Conservation (phyloP, 2,797 vertebrate genomes). For the Myotis planiceps region DNA sequence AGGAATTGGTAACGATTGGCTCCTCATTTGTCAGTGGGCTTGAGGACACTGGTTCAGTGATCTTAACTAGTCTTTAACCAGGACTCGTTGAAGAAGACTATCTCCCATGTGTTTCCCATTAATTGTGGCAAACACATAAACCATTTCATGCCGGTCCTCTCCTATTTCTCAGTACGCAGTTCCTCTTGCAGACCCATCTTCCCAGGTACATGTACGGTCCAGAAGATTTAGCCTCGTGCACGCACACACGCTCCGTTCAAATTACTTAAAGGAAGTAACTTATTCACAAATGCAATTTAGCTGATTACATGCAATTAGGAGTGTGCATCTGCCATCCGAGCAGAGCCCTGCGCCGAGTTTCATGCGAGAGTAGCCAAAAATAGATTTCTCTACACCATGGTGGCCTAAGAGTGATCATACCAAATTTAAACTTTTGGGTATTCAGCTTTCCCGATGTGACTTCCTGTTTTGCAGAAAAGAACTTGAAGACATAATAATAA, state of each 20-base stretch:
- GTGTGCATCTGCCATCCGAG: conserved; percentile 18
- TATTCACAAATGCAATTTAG: conserved; percentile 34
- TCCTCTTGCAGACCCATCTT: not conserved
- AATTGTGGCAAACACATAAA: not conserved
- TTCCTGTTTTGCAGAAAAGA: conserved; percentile 77
- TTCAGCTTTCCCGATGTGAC: conserved; percentile 47
- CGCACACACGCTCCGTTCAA: not conserved
- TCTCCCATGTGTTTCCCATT: not conserved
- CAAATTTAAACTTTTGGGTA: conserved; percentile 61
- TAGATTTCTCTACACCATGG: conserved; percentile 49
- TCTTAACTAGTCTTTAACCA: not conserved
- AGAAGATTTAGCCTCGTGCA: not conserved
- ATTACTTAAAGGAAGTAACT: conserved; percentile 68
- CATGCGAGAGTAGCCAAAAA: conserved; percentile 43
- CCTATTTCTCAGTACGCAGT: not conserved
- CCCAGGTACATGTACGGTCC: not conserved
- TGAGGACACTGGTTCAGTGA: not conserved
- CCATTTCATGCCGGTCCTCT: not conserved
- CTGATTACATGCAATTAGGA: conserved; percentile 63
- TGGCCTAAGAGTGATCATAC: conserved; percentile 46
- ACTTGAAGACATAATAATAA: conserved; percentile 68
- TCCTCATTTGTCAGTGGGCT: not conserved
- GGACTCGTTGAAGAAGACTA: not conserved
- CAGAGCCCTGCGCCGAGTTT: conserved; percentile 1
- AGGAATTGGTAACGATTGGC: not conserved